These are phyloP conservation scores for Pseudachorutes palmiensis DNA, from an alignment of 1,140 invertebrate genomes.

Conservation along the genomic window DNA sequence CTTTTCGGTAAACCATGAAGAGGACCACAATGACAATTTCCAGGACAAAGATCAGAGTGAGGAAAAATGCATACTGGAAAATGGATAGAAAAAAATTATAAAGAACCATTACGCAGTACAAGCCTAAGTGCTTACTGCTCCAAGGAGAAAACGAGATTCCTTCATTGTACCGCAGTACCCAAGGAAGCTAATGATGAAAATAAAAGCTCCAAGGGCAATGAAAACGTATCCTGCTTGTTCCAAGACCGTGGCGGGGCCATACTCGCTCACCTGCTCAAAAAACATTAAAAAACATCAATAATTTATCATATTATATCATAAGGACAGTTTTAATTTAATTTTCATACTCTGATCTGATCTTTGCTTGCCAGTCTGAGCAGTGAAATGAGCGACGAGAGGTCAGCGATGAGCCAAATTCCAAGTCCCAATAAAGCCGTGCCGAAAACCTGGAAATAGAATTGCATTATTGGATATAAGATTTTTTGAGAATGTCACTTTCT, in stretches of 20 bases:
- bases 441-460: constrained; percentile 55
- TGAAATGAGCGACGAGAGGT: constrained; percentile 58
- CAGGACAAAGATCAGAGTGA: constrained; percentile 59
- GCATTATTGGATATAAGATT: no score
- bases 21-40: constrained; percentile 63
- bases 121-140: constrained; percentile 53
- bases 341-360: constrained; percentile 50
- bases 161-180: constrained; percentile 74
- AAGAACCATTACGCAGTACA: no score
- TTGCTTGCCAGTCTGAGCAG: constrained; percentile 52
- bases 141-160: constrained; percentile 69
- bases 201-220: constrained; percentile 66
- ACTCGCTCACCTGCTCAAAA: constrained; percentile 27
- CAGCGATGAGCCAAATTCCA: constrained; percentile 66
- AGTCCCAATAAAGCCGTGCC: constrained; percentile 62
- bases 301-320: not conserved
- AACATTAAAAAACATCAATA: not conserved
- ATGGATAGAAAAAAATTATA: constrained; percentile 23
- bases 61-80: constrained; percentile 58
- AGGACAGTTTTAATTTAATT: no score
- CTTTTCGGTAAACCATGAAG: constrained; percentile 58
- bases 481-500: no score
- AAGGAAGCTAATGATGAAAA: constrained; percentile 73
- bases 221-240: constrained; percentile 59
- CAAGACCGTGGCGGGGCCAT: constrained; percentile 36